A percentile compares a stretch with the other conserved stretches of the same genome.
phyloP scores from a whole-genome alignment of 2,797 vertebrate species.

The Pangasius macronema region DNA sequence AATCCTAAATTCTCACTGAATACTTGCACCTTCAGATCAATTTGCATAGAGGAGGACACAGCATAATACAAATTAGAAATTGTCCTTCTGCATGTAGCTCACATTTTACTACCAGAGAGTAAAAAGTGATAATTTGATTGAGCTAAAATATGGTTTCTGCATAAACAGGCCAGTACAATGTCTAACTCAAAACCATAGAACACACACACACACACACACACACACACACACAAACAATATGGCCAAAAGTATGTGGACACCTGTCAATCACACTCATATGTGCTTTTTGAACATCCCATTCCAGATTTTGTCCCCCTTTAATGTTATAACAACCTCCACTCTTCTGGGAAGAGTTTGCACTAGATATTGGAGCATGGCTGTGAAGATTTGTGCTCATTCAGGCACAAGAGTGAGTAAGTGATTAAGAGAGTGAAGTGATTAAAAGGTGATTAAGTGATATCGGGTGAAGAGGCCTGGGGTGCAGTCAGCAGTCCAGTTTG shows the following conservation, averaged over 20 bases:
- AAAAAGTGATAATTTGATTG: background rate
- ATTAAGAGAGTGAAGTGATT: too few relatives aligned
- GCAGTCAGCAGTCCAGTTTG: background rate
- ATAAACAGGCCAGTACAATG: background rate
- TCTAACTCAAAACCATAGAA: background rate
- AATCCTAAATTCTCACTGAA: background rate
- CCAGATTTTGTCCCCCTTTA: background rate
- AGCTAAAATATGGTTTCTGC: background rate
- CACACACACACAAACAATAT: background rate
- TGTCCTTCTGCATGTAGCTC: background rate
- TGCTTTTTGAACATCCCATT: background rate
- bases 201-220: background rate
- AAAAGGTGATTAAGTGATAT: too few relatives aligned
- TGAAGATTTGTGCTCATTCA: background rate
- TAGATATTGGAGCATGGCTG: background rate
- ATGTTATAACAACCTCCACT: background rate
- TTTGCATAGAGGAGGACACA: background rate
- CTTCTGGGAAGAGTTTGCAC: background rate
- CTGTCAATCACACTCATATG: background rate
- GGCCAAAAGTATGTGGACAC: background rate
- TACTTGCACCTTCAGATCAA: background rate
- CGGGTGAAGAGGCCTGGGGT: background rate
- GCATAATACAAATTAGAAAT: background rate
- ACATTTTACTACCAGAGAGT: background rate
- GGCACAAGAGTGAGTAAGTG: background rate